Conservation (phyloP, 2,113 vertebrate genomes). For the Anolis sagrei region DNA sequence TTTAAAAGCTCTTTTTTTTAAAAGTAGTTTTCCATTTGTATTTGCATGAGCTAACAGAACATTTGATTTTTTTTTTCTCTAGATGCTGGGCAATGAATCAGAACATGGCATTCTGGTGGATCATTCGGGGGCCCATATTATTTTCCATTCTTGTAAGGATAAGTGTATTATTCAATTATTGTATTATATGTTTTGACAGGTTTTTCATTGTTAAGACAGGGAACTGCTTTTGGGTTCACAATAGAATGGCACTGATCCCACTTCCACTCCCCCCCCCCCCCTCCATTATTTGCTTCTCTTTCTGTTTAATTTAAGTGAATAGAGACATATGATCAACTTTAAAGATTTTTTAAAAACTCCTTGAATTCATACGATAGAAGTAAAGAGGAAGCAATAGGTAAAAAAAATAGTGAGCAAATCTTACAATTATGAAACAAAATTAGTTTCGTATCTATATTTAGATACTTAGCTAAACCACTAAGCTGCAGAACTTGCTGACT, state of each 20-base stretch:
- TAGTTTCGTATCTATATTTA: not conserved
- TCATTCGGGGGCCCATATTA: constrained; percentile 90
- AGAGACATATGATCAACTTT: not conserved
- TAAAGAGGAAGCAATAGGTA: not conserved
- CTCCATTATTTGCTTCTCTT: not conserved
- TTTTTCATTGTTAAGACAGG: not conserved
- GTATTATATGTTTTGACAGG: not conserved
- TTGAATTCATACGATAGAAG: not conserved
- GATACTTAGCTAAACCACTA: too few relatives aligned
- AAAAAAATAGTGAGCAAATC: not conserved
- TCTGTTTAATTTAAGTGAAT: not conserved
- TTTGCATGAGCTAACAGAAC: not conserved
- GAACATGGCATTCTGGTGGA: constrained; percentile 92
- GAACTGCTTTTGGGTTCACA: not conserved
- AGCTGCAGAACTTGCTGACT: too few relatives aligned
- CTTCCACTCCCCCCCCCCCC: too few relatives aligned
- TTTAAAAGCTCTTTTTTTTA: not conserved
- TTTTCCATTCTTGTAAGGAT: constrained; percentile 87
- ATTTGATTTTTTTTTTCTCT: constrained; percentile 25
- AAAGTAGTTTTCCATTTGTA: not conserved
- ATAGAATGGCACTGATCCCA: not conserved
- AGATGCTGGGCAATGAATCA: constrained; percentile 90
- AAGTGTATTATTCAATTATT: not conserved
- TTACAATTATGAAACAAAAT: not conserved
- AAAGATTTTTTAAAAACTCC: not conserved